Evolutionary conservation across 1,140 invertebrate genomes (phyloP).

Genomic region (Nasonia longicornis): DNA sequence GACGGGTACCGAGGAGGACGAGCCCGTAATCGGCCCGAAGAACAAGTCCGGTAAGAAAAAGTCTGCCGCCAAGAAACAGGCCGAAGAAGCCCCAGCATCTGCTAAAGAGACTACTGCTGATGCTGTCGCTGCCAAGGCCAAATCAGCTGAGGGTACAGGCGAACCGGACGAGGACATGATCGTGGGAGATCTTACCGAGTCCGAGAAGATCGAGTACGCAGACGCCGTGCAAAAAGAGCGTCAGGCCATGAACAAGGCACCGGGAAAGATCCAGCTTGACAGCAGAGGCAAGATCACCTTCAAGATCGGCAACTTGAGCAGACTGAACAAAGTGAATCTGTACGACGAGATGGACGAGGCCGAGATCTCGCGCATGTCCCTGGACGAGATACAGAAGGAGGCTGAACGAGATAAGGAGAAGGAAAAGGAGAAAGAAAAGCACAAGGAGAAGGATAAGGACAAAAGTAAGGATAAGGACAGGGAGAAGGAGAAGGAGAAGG

Average conservation of each 20-base stretch:
- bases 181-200: constrained; percentile 60
- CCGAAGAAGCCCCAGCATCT: neutral
- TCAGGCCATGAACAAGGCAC: constrained; percentile 61
- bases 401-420: constrained; percentile 44
- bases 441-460: constrained; percentile 40
- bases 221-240: constrained; percentile 64
- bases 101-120: too few relatives aligned
- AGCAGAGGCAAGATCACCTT: constrained; percentile 66
- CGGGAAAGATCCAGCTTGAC: constrained; percentile 65
- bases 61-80: neutral
- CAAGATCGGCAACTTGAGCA: constrained; percentile 61
- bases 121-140: neutral
- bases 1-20: neutral
- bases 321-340: constrained; percentile 62
- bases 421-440: constrained; percentile 24
- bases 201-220: constrained; percentile 58
- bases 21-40: constrained; percentile 37
- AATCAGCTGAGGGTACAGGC: neutral
- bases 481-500: constrained; percentile 41
- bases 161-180: constrained; percentile 54
- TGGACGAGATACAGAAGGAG: constrained; percentile 32
- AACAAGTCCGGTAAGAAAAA: constrained; percentile 8
- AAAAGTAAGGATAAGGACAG: constrained; percentile 37
- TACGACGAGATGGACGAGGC: constrained; percentile 61
- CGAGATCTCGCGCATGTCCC: neutral